These are phyloP conservation scores for Lamellibrachia luymesi DNA, from an alignment of 1,140 invertebrate genomes.

Conservation along the genomic window DNA sequence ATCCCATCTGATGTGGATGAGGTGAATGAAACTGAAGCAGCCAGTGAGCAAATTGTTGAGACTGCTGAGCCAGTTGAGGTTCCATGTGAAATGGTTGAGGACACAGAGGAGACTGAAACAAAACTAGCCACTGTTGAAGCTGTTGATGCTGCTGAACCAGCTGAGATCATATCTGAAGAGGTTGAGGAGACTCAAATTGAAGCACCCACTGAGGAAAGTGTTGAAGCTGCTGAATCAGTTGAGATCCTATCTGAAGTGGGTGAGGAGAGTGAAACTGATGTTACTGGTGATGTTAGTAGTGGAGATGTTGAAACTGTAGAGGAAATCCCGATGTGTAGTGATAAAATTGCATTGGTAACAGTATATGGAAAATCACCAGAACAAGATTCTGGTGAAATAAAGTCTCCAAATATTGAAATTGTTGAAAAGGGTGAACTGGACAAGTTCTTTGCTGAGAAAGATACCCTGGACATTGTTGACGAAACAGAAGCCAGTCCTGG, in stretches of 20 bases:
- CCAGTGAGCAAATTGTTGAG: background rate
- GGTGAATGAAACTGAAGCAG: background rate
- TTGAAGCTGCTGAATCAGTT: background rate
- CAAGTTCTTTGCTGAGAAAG: slow-evolving; percentile 1
- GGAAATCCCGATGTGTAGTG: background rate
- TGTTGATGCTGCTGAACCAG: no score
- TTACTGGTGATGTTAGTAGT: background rate
- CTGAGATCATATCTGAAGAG: no score
- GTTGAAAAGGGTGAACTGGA: background rate
- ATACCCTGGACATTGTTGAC: background rate
- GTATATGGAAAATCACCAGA: background rate
- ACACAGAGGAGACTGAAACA: background rate
- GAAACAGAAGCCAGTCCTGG: background rate
- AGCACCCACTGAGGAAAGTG: background rate
- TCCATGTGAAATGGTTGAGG: background rate
- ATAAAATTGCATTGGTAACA: background rate
- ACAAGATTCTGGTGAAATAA: background rate
- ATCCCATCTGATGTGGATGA: background rate
- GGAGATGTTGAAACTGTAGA: background rate
- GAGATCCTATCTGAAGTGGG: background rate
- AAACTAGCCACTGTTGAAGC: background rate
- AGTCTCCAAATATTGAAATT: background rate
- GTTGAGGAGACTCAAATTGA: no score
- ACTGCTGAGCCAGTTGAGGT: background rate
- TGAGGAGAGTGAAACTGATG: background rate